Conservation (phyloP, 2,888 invertebrate genomes). For the Tanypteryx hageni region DNA sequence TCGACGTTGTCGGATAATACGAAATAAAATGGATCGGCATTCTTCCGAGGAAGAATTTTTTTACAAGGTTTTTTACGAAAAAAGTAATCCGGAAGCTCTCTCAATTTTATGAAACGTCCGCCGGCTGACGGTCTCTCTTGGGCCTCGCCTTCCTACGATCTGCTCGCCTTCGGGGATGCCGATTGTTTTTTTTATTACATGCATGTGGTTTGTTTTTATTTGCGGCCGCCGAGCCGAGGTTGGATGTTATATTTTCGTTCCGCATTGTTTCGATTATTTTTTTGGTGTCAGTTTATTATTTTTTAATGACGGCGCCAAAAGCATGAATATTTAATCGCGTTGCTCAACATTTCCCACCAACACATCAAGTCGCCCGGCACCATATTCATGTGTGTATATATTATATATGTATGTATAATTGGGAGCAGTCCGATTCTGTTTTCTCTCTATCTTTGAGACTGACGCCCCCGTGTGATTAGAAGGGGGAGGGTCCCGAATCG, state of each 20-base stretch:
- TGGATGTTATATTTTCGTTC: slow-evolving; percentile 38
- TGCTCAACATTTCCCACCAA: slow-evolving; percentile 59
- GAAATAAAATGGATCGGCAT: not conserved
- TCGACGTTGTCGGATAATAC: not conserved
- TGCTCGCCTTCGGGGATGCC: slow-evolving; percentile 14
- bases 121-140: not conserved
- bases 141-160: slow-evolving; percentile 1
- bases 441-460: not conserved
- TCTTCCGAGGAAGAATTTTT: not conserved
- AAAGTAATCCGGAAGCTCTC: not conserved
- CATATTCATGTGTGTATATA: not conserved
- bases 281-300: slow-evolving; percentile 7
- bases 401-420: not conserved
- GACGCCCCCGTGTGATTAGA: not conserved
- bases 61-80: not conserved
- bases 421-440: slow-evolving; percentile 1
- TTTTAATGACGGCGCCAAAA: slow-evolving; percentile 13
- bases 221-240: not conserved
- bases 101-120: not conserved
- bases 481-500: not conserved
- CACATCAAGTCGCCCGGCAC: not conserved
- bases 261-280: not conserved
- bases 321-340: slow-evolving; percentile 39
- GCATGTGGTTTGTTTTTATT: slow-evolving; percentile 46
- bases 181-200: slow-evolving; percentile 37